Base-by-base conservation (phyloP, 1,140 invertebrate genomes). In the Caenorhabditis tropicalis region DNA sequence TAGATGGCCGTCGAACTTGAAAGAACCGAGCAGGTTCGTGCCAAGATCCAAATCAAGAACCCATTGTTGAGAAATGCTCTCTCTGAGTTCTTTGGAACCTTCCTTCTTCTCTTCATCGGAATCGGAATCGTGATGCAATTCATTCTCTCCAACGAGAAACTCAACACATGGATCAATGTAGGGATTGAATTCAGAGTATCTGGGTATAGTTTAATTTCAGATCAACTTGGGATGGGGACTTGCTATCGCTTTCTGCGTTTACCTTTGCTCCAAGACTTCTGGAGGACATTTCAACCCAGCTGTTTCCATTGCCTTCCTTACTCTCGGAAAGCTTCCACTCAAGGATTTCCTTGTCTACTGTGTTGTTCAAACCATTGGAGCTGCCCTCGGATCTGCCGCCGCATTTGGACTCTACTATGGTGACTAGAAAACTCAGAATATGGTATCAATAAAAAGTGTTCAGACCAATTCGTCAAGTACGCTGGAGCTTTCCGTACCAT, bases 241-340 rank as follows among this genome's bases (percentile, higher is more conserved):
- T 16, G 86, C 85, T 51, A 83, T 87, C 31, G 82, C 82, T 16
- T 87, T 87, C 86, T 83, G 81, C 48, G 86, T 87, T 36, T 87
- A 87, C 70, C 12, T 48, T 24, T 84, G 81, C 46, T 60, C 49
- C n/a, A 85, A 87, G 16, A 87, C 83, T 21, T 84, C 86, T 29
- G 86, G 84, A 31, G 93, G 91, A 4, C 93, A 93, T 87, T 87
- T 93, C n/a, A 94, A 93, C 88, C 93, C 93, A 15, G 92, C 93
- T 12, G 92, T 93, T 0, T 91, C 92, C 0, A 58, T 93, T 10
- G 92, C 92, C 16, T 89, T 93, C 86, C 91, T 92, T 0, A 79
- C 91, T 6, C 80, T 93, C 7, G 91, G 92, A 56, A 43, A 85
- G 36, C 29, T 87, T 7, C 31, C 65, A 46, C 15, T 87, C 60